phyloP scores from a whole-genome alignment of 2,888 invertebrate genomes.

The Psylliodes chrysocephalus region DNA sequence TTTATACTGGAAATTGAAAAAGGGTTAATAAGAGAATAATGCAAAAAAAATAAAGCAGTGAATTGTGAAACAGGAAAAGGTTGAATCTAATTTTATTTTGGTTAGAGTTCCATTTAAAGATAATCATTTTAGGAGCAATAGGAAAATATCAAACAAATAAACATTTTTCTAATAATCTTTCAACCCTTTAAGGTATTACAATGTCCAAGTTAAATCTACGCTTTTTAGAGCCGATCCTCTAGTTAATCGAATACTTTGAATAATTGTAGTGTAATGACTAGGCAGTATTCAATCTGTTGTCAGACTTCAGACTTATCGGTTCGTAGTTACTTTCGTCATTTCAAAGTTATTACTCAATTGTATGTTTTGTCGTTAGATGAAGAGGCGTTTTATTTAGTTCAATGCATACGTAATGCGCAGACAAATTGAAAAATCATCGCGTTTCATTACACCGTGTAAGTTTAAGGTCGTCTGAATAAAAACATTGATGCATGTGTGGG shows the following conservation, averaged over 20 bases:
- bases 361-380: neutral
- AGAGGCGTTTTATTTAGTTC: neutral
- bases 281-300: neutral
- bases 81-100: too few species aligned
- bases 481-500: too few species aligned
- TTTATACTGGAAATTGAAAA: too few species aligned
- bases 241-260: neutral
- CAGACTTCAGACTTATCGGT: neutral
- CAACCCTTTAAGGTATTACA: neutral
- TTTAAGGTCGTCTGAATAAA: too few species aligned
- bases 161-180: too few species aligned
- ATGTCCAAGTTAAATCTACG: neutral
- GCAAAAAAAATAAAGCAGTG: too few species aligned
- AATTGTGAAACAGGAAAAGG: too few species aligned
- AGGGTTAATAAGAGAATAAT: too few species aligned
- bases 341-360: neutral
- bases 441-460: too few species aligned
- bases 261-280: neutral
- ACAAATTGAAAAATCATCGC: neutral
- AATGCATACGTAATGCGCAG: neutral
- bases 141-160: too few species aligned
- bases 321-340: neutral
- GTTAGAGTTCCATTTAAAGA: too few species aligned
- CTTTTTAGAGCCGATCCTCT: neutral
- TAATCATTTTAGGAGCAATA: too few species aligned